Conservation (phyloP, 2,113 vertebrate genomes). For the Ptilorrhoa leucosticta region DNA sequence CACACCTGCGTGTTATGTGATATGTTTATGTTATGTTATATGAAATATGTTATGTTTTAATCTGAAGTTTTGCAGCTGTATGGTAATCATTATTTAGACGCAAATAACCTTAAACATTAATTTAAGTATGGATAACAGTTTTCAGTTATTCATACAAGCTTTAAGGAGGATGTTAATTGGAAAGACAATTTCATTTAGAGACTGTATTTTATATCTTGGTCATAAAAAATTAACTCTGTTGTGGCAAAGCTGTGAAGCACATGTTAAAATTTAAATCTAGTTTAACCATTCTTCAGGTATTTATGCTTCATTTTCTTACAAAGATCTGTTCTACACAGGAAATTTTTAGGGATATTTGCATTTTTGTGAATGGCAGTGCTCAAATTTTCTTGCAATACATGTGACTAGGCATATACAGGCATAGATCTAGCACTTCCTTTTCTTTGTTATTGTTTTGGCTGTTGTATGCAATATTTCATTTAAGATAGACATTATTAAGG, state of each 20-base stretch:
- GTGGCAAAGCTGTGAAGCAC: neutral
- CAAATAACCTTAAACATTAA: conserved; percentile 3
- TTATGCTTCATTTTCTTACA: neutral
- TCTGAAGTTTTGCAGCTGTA: conserved; percentile 21
- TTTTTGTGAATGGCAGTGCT: neutral
- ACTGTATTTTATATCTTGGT: neutral
- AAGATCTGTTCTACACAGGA: neutral
- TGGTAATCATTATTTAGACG: neutral
- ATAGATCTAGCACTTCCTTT: neutral
- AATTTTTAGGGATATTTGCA: neutral
- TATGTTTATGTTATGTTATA: too few relatives aligned
- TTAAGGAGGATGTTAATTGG: neutral
- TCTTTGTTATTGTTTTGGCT: conserved; percentile 44
- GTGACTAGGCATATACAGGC: neutral
- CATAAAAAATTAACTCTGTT: neutral
- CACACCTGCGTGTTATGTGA: too few relatives aligned
- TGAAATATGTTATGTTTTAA: conserved; percentile 20
- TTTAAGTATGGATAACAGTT: neutral
- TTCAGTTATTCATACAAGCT: neutral
- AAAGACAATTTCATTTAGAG: neutral
- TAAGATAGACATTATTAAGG: conserved; percentile 40
- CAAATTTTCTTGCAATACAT: neutral
- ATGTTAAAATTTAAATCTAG: neutral
- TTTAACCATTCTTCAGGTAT: neutral
- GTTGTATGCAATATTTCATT: conserved; percentile 39